Base-by-base conservation (phyloP, 2,113 vertebrate genomes). In the Puntigrus tetrazona region DNA sequence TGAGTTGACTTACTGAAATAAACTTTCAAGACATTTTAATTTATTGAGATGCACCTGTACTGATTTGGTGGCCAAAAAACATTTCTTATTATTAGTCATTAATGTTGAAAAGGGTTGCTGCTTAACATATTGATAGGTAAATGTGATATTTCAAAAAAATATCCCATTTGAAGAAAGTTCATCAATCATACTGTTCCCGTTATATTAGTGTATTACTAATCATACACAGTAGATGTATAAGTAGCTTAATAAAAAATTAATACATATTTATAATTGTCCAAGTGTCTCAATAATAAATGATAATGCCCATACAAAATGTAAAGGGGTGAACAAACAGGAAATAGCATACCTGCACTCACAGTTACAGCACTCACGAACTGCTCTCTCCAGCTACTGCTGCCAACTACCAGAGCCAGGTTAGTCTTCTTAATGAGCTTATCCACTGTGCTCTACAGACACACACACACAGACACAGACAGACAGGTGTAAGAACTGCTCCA, bases 371-470 rank as follows among this genome's bases (percentile, higher is more conserved):
- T 95, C 83, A 96, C 95, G 91, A 96, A 96, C 93, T 96, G 95
- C 88, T 96, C 95, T 86, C 95, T 94, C 95, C 95, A 96, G 90
- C 95, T 95, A 92, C 94, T 95, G 93, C 94, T 96, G 65, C 95
- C 95, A 69, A 96, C 95, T 86, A 95, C 95, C 89, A 96, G 87
- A 41, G 95, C 95, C 89, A 96, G 91, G 91, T 95, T 96, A 5
- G 95, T 95, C 92, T 96, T 96, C 92, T 96, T 96, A 85, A 96
- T 95, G 91, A 96, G 82, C 92, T 96, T 96, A 93, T 96, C 95
- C 74, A 96, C 95, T 0, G 95, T 96, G 81, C 29, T 96, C 95
- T 96, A 87, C 10, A 91, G 45, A 87, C 86, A 86, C 75, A 83
- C 70, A 85, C 81, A 83, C 83, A 84, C 82, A 84, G 83, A 82